Evolutionary conservation across 2,113 vertebrate genomes (phyloP).

Genomic region (Nycticorax nycticorax): DNA sequence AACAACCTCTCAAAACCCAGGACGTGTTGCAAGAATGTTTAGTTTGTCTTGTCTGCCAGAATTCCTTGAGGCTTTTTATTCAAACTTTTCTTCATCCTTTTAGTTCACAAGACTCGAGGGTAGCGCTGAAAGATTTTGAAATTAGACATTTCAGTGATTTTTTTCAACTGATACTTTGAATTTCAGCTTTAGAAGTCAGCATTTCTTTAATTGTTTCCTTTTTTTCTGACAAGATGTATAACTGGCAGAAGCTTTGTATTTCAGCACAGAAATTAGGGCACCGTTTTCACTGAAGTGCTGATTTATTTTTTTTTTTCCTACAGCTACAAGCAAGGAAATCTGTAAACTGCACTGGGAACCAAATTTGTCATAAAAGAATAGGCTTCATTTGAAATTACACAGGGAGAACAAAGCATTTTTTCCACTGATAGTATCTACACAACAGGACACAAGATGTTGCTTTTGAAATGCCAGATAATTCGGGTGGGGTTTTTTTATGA

Average conservation of each 20-base stretch:
- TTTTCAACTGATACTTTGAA: not conserved
- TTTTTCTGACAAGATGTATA: not conserved
- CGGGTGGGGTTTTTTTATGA: not conserved
- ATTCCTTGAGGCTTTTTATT: slow-evolving; percentile 4
- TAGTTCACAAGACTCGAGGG: not conserved
- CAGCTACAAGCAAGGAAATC: not conserved
- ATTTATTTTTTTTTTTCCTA: not conserved
- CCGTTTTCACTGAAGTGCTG: not conserved
- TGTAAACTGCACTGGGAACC: not conserved
- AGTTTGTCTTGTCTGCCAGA: slow-evolving; percentile 12
- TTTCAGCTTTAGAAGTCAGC: not conserved
- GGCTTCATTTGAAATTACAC: not conserved
- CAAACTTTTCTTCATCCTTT: not conserved
- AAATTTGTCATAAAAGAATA: not conserved
- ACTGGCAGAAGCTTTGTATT: slow-evolving; percentile 10
- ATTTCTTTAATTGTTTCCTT: not conserved
- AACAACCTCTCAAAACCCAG: not conserved
- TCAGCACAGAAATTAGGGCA: slow-evolving; percentile 20
- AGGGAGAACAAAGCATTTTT: slow-evolving; percentile 14
- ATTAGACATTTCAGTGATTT: not conserved
- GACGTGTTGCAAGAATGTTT: not conserved
- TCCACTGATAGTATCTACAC: not conserved
- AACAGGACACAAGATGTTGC: slow-evolving; percentile 7
- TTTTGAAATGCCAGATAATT: slow-evolving; percentile 4
- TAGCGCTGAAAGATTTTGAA: not conserved